These are phyloP conservation scores for Andricus grossulariae DNA, from an alignment of 1,140 invertebrate genomes.

Conservation along the genomic window DNA sequence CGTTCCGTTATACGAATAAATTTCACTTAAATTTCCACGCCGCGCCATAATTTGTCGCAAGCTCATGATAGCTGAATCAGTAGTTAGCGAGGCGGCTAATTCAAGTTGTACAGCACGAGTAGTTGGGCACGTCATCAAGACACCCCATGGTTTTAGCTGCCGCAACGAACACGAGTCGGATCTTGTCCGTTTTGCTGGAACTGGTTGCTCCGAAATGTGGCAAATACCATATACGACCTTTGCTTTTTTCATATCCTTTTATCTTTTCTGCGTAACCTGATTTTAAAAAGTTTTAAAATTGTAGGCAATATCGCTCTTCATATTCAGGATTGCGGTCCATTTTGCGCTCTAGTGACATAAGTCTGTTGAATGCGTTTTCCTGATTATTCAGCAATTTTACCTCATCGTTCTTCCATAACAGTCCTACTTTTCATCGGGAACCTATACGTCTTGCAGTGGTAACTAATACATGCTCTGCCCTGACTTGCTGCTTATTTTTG, in stretches of 20 bases:
- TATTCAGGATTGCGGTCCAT: background rate
- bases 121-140: conserved; percentile 45
- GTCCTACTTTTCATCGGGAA: background rate
- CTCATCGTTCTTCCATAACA: background rate
- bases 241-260: background rate
- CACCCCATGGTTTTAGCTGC: conserved; percentile 37
- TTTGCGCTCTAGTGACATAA: background rate
- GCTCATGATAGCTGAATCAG: conserved; percentile 39
- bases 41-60: conserved; percentile 50
- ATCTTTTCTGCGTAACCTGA: background rate
- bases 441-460: background rate
- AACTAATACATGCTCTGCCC: background rate
- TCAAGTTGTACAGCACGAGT: too few relatives aligned
- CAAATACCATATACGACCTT: conserved; percentile 12
- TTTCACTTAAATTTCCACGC: conserved; percentile 31
- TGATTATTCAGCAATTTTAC: background rate
- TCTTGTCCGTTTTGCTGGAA: conserved; percentile 29
- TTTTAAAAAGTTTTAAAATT: background rate
- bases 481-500: background rate
- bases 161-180: conserved; percentile 43
- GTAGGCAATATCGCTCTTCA: background rate
- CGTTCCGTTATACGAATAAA: background rate
- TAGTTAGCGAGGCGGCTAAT: conserved; percentile 30
- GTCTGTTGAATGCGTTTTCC: background rate
- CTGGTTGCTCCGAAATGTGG: conserved; percentile 34